Evolutionary conservation across 2,888 invertebrate species (phyloP).

Genomic region (Punctoribates punctum): DNA sequence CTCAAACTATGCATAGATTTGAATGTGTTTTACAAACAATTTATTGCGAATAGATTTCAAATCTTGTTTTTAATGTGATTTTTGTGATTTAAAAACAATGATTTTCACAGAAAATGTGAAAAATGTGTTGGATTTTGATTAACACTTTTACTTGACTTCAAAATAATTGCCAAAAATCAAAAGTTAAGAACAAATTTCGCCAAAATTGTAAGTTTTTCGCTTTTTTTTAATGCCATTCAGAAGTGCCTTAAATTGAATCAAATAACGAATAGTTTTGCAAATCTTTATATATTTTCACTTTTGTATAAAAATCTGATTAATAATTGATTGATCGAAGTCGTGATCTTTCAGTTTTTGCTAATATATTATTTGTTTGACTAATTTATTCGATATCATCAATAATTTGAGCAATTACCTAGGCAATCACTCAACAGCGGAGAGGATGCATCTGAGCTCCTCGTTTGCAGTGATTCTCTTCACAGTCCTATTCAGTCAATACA

Average conservation of each 20-base stretch:
- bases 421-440: conserved; percentile 15
- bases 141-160: background rate
- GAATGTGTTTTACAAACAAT: background rate
- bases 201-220: conserved; percentile 22
- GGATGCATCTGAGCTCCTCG: conserved; percentile 32
- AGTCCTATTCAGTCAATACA: conserved; percentile 7
- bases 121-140: conserved; percentile 1
- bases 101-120: background rate
- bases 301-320: background rate
- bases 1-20: background rate
- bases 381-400: background rate
- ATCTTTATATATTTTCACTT: too few species aligned
- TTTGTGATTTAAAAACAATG: background rate
- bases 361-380: background rate
- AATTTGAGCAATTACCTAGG: background rate
- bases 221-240: background rate
- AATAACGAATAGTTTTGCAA: background rate
- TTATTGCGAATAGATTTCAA: background rate
- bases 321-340: background rate
- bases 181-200: conserved; percentile 9
- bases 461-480: conserved; percentile 28
- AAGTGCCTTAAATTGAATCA: background rate
- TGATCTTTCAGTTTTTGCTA: background rate
- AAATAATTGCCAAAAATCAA: background rate
- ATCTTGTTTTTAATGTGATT: background rate